Evolutionary conservation across 2,797 vertebrate genomes (phyloP).

Genomic region (Malurus leucopterus): DNA sequence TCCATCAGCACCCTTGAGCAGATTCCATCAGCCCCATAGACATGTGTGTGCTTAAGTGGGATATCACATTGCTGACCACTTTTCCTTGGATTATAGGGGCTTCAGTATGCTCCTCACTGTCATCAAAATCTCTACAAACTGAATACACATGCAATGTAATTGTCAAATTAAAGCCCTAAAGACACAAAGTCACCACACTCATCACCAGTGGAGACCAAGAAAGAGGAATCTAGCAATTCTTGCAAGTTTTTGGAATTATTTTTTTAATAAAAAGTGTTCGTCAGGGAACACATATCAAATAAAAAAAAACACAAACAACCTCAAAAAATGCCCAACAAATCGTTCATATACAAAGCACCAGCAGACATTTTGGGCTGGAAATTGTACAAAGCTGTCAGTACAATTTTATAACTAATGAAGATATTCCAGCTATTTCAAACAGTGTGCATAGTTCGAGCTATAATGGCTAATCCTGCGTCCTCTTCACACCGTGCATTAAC

Average conservation of each 20-base stretch:
- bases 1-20: not conserved
- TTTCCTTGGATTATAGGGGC: rapidly evolving
- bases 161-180: not conserved
- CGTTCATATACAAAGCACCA: not conserved
- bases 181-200: not conserved
- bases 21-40: not conserved
- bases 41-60: not conserved
- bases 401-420: not conserved
- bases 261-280: not conserved
- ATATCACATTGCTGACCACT: not conserved
- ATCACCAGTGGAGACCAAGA: not conserved
- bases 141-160: not conserved
- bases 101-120: not conserved
- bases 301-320: not conserved
- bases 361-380: not conserved
- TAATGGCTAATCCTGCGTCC: not conserved
- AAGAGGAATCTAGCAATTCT: not conserved
- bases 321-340: not conserved
- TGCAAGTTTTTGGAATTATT: not conserved
- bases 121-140: not conserved
- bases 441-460: rapidly evolving
- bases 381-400: not conserved
- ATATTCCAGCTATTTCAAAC: not conserved
- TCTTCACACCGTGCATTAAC: not conserved
- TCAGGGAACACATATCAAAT: not conserved